Conservation (phyloP, 1,140 invertebrate species). For the Condylostylus longicornis region DNA sequence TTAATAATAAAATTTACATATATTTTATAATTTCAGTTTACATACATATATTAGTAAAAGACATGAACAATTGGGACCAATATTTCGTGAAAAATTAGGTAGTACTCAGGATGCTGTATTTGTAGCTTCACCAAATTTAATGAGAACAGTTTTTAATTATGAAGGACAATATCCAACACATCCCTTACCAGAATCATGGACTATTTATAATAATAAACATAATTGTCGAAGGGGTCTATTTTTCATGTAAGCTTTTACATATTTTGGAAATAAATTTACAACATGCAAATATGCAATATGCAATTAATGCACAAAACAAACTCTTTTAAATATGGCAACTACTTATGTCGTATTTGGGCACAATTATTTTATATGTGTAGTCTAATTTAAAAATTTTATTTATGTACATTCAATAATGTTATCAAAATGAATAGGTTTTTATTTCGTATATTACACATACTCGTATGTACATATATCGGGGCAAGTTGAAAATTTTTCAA, state of each 20-base stretch:
- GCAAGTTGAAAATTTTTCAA: no score
- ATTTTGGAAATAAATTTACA: slow-evolving; percentile 1
- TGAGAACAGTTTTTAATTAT: slow-evolving; percentile 51
- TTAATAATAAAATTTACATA: no score
- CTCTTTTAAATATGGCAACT: no score
- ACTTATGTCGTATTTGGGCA: no score
- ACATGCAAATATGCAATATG: slow-evolving; percentile 4
- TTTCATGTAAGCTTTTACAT: slow-evolving; percentile 54
- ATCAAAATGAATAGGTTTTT: no score
- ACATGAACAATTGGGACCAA: slow-evolving; percentile 55
- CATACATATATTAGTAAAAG: slow-evolving; percentile 58
- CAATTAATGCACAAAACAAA: slow-evolving; percentile 13
- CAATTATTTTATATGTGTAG: no score
- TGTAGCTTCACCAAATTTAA: slow-evolving; percentile 39
- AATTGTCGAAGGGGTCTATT: slow-evolving; percentile 60
- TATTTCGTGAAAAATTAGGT: slow-evolving; percentile 58
- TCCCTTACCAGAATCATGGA: slow-evolving; percentile 68
- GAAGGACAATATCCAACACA: slow-evolving; percentile 67
- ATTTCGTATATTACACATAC: no score
- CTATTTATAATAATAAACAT: slow-evolving; percentile 56
- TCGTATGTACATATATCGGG: no score
- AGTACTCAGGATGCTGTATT: slow-evolving; percentile 48
- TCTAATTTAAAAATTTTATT: no score
- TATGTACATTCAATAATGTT: no score
- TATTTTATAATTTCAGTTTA: slow-evolving; percentile 37